These are phyloP conservation scores for Babylonia areolata DNA, from an alignment of 1,140 invertebrate genomes.

Conservation along the genomic window DNA sequence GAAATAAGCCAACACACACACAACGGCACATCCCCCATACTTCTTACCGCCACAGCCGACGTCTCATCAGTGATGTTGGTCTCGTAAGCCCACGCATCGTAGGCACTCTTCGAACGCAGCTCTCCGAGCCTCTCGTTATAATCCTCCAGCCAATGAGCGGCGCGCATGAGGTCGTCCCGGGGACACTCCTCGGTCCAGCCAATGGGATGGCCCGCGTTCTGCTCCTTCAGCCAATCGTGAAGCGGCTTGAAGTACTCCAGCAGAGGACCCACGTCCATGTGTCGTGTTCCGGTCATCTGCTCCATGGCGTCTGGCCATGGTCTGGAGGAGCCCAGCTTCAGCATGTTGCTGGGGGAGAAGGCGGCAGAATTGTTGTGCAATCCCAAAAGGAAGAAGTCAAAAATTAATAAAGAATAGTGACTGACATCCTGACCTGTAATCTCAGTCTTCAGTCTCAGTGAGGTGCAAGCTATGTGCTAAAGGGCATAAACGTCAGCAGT, in stretches of 20 bases:
- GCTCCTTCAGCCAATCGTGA: slow-evolving; percentile 82
- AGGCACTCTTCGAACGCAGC: slow-evolving; percentile 14
- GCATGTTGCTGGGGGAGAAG: slow-evolving; percentile 81
- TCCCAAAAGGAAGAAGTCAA: too few species aligned
- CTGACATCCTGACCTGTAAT: too few species aligned
- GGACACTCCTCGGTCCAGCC: slow-evolving; percentile 44
- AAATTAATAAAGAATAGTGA: too few species aligned
- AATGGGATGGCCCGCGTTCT: slow-evolving; percentile 46
- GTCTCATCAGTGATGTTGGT: slow-evolving; percentile 66
- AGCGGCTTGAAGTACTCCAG: slow-evolving; percentile 78
- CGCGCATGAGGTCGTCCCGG: slow-evolving; percentile 23
- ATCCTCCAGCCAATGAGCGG: slow-evolving; percentile 46
- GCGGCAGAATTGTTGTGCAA: not conserved
- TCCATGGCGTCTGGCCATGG: slow-evolving; percentile 90
- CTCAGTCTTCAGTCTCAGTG: too few species aligned
- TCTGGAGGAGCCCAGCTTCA: slow-evolving; percentile 86
- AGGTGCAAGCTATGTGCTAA: too few species aligned
- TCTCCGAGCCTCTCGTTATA: slow-evolving; percentile 46
- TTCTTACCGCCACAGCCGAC: slow-evolving; percentile 74
- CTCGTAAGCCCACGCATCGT: slow-evolving; percentile 55
- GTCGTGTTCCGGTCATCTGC: slow-evolving; percentile 84
- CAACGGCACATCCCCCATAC: too few species aligned
- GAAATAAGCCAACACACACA: too few species aligned
- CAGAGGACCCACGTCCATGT: slow-evolving; percentile 83
- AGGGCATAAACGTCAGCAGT: too few species aligned